Percentiles rank a stretch among this genome's conserved stretches.
Conservation (phyloP, 2,113 vertebrate genomes). For the Scartelaos histophorus region DNA sequence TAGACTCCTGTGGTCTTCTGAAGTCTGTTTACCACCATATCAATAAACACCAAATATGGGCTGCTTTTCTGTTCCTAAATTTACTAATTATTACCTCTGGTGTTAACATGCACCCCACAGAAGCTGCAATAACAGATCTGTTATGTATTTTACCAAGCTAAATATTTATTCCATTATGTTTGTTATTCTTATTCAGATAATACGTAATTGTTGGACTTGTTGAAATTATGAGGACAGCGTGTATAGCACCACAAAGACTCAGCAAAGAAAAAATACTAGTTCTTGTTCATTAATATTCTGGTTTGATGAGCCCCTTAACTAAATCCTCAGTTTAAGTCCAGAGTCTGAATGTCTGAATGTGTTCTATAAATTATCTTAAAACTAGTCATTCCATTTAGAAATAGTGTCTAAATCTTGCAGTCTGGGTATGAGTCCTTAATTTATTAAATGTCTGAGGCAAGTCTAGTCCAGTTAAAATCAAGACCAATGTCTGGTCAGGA, state of each 20-base stretch:
- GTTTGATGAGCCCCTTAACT: neutral
- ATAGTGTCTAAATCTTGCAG: no score
- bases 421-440: no score
- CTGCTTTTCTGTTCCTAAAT: constrained; percentile 71
- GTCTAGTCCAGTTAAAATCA: no score
- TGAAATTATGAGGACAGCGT: no score
- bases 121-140: constrained; percentile 20
- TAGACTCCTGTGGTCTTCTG: constrained; percentile 68
- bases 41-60: constrained; percentile 65
- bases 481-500: no score
- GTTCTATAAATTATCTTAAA: no score
- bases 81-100: constrained; percentile 71
- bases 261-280: neutral
- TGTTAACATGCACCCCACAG: constrained; percentile 55
- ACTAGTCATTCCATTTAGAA: no score
- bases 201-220: no score
- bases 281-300: neutral
- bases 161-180: neutral
- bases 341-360: no score
- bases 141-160: neutral
- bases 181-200: neutral
- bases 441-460: no score
- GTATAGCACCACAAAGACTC: neutral
- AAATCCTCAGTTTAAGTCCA: neutral
- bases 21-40: constrained; percentile 72